Conservation (phyloP, 2,113 vertebrate species). For the Grantiella picta region DNA sequence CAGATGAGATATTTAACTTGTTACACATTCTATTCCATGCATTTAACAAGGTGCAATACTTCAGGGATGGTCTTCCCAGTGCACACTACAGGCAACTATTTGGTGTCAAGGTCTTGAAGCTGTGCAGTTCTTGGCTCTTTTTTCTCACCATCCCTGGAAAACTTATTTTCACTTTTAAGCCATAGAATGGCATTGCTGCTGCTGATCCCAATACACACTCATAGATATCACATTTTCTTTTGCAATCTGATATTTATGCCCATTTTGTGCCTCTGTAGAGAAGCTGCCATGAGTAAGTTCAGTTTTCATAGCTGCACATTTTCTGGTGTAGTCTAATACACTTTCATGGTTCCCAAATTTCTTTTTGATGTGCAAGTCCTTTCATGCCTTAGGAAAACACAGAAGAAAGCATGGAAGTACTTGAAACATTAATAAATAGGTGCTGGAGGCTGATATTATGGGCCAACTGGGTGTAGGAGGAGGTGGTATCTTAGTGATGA, state of each 20-base stretch:
- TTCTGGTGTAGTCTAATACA: not conserved
- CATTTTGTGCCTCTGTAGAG: not conserved
- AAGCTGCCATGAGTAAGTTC: not conserved
- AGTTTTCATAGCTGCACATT: slow-evolving; percentile 5
- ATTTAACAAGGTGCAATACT: not conserved
- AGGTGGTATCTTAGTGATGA: not conserved
- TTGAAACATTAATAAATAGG: not conserved
- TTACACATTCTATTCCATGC: not conserved
- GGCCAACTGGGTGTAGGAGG: not conserved
- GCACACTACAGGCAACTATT: not conserved
- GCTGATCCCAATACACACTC: not conserved
- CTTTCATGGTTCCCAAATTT: slow-evolving; percentile 6
- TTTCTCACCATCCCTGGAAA: not conserved
- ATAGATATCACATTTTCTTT: not conserved
- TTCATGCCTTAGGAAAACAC: slow-evolving; percentile 3
- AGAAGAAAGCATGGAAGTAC: not conserved
- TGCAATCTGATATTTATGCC: not conserved
- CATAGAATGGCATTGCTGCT: not conserved
- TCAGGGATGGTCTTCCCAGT: not conserved
- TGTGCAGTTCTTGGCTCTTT: not conserved
- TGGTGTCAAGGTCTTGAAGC: not conserved
- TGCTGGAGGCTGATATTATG: not conserved
- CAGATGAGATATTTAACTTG: not conserved
- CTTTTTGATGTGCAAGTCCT: slow-evolving; percentile 33
- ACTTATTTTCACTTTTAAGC: not conserved